Conservation (phyloP, 2,113 vertebrate genomes). For the Pungitius pungitius region DNA sequence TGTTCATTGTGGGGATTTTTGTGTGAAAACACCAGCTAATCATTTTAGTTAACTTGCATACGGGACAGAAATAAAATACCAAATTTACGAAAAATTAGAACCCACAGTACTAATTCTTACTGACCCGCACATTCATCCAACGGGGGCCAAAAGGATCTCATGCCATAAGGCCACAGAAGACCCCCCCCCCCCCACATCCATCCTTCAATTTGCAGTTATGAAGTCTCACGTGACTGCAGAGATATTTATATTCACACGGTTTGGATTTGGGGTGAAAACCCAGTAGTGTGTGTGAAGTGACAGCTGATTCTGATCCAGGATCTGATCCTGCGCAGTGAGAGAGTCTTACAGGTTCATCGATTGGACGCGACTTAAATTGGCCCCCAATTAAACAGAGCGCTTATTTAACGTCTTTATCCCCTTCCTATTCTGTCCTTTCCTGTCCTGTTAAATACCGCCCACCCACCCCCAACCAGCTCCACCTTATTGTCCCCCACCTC, state of each 20-base stretch:
- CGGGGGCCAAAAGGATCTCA: constrained; percentile 49
- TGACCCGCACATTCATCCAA: constrained; percentile 43
- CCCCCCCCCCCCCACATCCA: constrained; percentile 42
- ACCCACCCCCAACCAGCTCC: constrained; percentile 17
- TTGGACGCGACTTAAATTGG: constrained; percentile 79
- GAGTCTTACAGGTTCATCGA: constrained; percentile 76
- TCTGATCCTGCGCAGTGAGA: not conserved
- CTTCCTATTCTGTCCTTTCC: constrained; percentile 66
- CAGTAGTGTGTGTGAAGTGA: not conserved
- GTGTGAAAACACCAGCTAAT: not conserved
- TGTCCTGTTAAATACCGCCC: constrained; percentile 65
- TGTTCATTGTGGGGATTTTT: not conserved
- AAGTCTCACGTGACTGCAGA: constrained; percentile 61
- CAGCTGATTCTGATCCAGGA: not conserved
- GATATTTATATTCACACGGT: constrained; percentile 56
- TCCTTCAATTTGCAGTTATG: constrained; percentile 65
- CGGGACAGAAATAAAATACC: not conserved
- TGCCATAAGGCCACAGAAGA: constrained; percentile 36
- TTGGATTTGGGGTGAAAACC: constrained; percentile 47
- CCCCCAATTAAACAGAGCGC: constrained; percentile 80
- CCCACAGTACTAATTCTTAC: constrained; percentile 14
- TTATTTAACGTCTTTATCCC: constrained; percentile 75
- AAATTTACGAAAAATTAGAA: not conserved
- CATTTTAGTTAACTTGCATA: not conserved
- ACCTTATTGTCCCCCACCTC: constrained; percentile 39